These are phyloP conservation scores for Malthinus flaveolus DNA, from an alignment of 2,888 invertebrate species.

Conservation along the genomic window DNA sequence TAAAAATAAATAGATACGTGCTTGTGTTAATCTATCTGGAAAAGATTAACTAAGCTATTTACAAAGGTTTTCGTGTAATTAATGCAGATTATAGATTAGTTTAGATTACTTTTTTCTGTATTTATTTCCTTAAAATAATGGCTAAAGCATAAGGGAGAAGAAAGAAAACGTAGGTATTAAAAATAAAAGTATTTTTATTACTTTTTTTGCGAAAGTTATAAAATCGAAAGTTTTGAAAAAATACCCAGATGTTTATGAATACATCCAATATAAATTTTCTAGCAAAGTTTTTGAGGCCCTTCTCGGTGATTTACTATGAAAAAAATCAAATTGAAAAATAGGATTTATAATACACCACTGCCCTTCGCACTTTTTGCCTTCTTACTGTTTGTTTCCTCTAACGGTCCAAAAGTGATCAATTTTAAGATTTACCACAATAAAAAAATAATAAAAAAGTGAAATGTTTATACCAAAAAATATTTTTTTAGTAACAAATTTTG, in stretches of 20 bases:
- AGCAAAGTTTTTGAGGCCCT: constrained; percentile 9
- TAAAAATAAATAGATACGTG: constrained; percentile 8
- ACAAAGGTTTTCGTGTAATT: constrained; percentile 3
- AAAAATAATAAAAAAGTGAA: constrained; percentile 1
- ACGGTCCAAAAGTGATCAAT: too few relatives aligned
- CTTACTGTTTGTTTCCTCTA: too few relatives aligned
- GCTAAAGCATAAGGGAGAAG: too few relatives aligned
- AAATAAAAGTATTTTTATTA: background rate
- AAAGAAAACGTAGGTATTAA: too few relatives aligned
- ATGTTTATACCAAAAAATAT: constrained; percentile 5
- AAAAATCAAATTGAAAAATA: background rate
- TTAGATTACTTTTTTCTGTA: background rate
- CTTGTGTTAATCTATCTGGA: background rate
- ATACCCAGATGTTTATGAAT: constrained; percentile 15
- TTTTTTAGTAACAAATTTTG: constrained; percentile 5
- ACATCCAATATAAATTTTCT: constrained; percentile 14
- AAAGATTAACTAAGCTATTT: constrained; percentile 4
- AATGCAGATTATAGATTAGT: constrained; percentile 1
- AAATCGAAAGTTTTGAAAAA: constrained; percentile 11
- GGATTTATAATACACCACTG: background rate
- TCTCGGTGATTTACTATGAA: background rate
- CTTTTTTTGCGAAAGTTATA: background rate
- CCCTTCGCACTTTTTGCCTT: background rate
- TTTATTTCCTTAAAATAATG: too few relatives aligned
- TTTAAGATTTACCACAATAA: background rate